A percentile compares a stretch with the other conserved stretches of the same genome.
Conservation (phyloP, 2,113 vertebrate genomes). For the Gnathonemus longibarbis region DNA sequence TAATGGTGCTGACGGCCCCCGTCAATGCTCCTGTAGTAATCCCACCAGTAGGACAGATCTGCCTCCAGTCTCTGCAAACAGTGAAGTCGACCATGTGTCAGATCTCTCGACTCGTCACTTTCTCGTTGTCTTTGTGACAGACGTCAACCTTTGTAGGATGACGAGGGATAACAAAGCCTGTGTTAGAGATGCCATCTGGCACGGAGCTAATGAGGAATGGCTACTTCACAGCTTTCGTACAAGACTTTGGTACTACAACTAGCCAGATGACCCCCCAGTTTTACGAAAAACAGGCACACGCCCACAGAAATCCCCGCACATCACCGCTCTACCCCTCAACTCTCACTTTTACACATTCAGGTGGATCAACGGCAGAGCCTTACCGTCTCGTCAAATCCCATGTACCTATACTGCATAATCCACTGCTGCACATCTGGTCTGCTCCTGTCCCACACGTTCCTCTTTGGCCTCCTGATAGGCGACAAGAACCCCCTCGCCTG, state of each 20-base stretch:
- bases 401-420: slow-evolving; percentile 89
- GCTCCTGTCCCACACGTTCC: slow-evolving; percentile 84
- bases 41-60: slow-evolving; percentile 82
- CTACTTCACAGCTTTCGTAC: neutral
- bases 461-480: slow-evolving; percentile 66
- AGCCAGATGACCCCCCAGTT: neutral
- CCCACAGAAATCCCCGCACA: neutral
- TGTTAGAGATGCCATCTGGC: neutral
- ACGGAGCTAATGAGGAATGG: neutral
- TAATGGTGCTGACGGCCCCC: slow-evolving; percentile 82
- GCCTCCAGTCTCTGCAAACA: slow-evolving; percentile 79
- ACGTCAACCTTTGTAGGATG: neutral
- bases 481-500: slow-evolving; percentile 78
- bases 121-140: neutral
- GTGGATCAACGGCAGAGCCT: slow-evolving; percentile 27
- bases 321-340: neutral
- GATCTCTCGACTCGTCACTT: neutral
- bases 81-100: neutral
- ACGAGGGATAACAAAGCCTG: neutral
- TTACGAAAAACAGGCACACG: neutral
- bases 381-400: slow-evolving; percentile 87
- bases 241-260: neutral
- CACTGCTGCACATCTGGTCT: slow-evolving; percentile 87
- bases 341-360: neutral
- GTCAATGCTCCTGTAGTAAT: slow-evolving; percentile 62